A percentile compares a stretch with the other conserved stretches of the same genome.
phyloP scores from a whole-genome alignment of 2,888 invertebrate species.

The Aquatica leii region DNA sequence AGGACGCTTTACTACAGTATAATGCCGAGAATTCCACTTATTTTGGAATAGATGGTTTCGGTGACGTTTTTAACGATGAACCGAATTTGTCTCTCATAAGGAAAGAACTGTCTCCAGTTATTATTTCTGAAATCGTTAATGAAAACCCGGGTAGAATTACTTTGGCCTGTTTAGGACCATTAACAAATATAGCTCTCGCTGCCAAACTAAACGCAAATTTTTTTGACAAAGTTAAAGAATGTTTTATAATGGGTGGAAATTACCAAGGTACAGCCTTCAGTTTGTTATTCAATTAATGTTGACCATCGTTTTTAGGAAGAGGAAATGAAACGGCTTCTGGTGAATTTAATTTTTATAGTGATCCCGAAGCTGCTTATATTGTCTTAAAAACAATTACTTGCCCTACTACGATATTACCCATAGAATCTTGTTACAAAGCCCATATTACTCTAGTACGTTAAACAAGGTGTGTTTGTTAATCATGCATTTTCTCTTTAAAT shows the following conservation, averaged over 20 bases:
- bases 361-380: conserved; percentile 80
- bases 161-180: conserved; percentile 73
- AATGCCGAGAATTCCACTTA: conserved; percentile 58
- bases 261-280: background rate
- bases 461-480: background rate
- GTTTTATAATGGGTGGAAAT: conserved; percentile 82
- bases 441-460: conserved; percentile 54
- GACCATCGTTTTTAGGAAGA: conserved; percentile 61
- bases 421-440: conserved; percentile 69
- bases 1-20: conserved; percentile 59
- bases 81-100: conserved; percentile 47
- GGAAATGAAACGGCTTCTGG: conserved; percentile 70
- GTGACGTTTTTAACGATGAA: conserved; percentile 61
- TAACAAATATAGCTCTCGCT: conserved; percentile 83
- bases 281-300: too few relatives aligned
- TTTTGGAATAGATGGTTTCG: conserved; percentile 78
- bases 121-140: conserved; percentile 68
- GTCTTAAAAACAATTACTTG: conserved; percentile 67
- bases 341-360: conserved; percentile 80
- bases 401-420: conserved; percentile 71
- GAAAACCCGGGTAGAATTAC: conserved; percentile 66
- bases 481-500: background rate
- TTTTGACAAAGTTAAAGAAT: conserved; percentile 68
- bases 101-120: conserved; percentile 63
- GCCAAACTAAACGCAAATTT: conserved; percentile 74